A percentile compares a stretch with the other conserved stretches of the same genome.
Conservation (phyloP, 2,113 vertebrate species). For the Plecturocebus donacophilus region DNA sequence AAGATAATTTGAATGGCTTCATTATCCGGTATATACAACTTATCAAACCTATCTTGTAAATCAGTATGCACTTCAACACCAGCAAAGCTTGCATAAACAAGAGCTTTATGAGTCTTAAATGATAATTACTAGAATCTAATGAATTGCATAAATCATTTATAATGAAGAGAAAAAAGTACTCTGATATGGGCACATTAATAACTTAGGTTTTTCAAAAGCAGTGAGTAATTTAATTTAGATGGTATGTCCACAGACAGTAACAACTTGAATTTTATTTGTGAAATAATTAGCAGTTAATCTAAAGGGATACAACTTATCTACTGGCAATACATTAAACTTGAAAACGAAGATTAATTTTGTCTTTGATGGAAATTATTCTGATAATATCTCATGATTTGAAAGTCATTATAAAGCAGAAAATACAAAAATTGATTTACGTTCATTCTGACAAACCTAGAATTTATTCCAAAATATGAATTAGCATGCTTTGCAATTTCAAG, state of each 20-base stretch:
- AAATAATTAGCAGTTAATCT: conserved; percentile 85
- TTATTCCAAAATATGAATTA: conserved; percentile 24
- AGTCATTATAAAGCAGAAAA: not conserved
- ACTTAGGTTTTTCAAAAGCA: conserved; percentile 75
- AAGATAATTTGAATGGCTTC: conserved; percentile 71
- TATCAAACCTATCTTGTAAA: conserved; percentile 75
- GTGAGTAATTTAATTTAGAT: conserved; percentile 82
- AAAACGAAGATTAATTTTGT: conserved; percentile 77
- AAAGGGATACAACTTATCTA: conserved; percentile 76
- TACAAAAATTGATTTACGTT: conserved; percentile 30
- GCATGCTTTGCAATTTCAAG: not conserved
- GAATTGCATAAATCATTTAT: conserved; percentile 88
- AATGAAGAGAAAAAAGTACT: conserved; percentile 81
- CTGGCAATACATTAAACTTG: conserved; percentile 68
- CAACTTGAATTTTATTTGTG: conserved; percentile 76
- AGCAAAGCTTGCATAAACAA: conserved; percentile 76
- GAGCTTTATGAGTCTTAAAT: conserved; percentile 82
- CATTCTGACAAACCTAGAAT: not conserved
- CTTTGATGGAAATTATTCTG: conserved; percentile 70
- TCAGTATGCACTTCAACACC: conserved; percentile 67
- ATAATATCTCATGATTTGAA: conserved; percentile 54
- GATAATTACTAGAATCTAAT: conserved; percentile 86
- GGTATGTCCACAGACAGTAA: conserved; percentile 74
- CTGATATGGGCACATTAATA: conserved; percentile 83
- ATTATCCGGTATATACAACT: conserved; percentile 71